phyloP scores from a whole-genome alignment of 2,797 vertebrate genomes.

The Orientallactaga sibirica region DNA sequence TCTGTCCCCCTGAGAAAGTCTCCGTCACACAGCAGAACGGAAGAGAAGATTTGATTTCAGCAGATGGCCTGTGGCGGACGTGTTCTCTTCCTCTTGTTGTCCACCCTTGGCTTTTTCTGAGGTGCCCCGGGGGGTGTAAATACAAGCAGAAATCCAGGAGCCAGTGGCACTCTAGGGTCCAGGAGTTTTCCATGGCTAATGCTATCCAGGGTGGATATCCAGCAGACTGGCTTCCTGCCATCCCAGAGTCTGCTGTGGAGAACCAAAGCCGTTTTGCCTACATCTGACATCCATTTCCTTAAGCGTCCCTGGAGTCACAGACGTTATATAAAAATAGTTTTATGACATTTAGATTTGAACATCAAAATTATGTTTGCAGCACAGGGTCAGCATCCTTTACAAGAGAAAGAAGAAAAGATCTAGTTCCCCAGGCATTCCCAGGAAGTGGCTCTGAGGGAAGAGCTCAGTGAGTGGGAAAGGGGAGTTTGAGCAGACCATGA shows the following conservation, averaged over 20 bases:
- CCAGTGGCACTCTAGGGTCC: accelerated
- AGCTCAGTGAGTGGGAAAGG: background rate
- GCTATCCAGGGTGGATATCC: background rate
- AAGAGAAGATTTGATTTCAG: background rate
- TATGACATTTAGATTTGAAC: slow-evolving; percentile 26
- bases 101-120: background rate
- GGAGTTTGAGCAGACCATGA: too few relatives aligned
- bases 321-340: background rate
- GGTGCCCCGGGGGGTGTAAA: background rate
- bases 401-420: background rate
- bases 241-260: too few relatives aligned
- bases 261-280: accelerated
- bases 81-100: background rate
- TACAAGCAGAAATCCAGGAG: background rate
- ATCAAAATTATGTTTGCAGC: background rate
- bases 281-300: background rate
- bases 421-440: accelerated
- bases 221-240: background rate
- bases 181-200: accelerated
- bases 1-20: background rate
- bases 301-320: accelerated
- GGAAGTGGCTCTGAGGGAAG: background rate
- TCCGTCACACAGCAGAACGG: background rate
- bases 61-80: accelerated
- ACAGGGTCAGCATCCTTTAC: background rate